Conservation (phyloP, 1,140 invertebrate genomes). For the Drosophila saltans region DNA sequence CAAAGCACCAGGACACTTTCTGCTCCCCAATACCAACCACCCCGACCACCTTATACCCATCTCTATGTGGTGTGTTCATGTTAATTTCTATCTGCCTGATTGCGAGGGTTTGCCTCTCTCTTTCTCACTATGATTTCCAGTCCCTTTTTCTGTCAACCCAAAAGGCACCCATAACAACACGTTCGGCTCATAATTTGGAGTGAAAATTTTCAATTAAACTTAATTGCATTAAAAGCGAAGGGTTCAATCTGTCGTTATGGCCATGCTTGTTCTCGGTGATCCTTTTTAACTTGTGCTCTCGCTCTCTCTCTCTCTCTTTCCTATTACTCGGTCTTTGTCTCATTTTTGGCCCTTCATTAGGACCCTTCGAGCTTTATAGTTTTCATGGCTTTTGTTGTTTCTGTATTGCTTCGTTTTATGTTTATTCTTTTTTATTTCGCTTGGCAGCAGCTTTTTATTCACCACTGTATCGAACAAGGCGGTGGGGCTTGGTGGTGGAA, state of each 20-base stretch:
- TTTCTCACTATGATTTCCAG: constrained; percentile 15
- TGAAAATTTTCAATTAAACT: constrained; percentile 82
- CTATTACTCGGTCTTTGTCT: not conserved
- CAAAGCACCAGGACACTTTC: constrained; percentile 58
- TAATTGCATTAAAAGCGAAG: constrained; percentile 82
- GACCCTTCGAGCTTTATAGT: constrained; percentile 45
- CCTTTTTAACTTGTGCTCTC: constrained; percentile 23
- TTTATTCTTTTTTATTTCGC: not conserved
- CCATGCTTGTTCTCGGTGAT: constrained; percentile 33
- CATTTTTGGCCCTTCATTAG: constrained; percentile 14
- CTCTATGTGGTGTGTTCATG: constrained; percentile 57
- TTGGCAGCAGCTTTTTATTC: constrained; percentile 54
- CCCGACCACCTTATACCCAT: constrained; percentile 6
- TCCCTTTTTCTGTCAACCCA: constrained; percentile 17
- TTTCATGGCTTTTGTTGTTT: constrained; percentile 47
- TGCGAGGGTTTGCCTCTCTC: constrained; percentile 37
- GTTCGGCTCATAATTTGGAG: constrained; percentile 79
- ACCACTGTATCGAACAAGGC: constrained; percentile 54
- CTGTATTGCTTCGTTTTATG: constrained; percentile 62
- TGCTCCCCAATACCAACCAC: not conserved
- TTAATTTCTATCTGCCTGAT: constrained; percentile 79
- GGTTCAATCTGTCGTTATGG: constrained; percentile 79
- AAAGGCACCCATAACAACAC: constrained; percentile 54
- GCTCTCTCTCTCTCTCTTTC: not conserved
- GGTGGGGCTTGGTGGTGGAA: not conserved